Percentiles rank a stretch among this genome's conserved stretches.
These are phyloP conservation scores for Prunella strophiata DNA, from an alignment of 2,797 vertebrate species.

Conservation along the genomic window DNA sequence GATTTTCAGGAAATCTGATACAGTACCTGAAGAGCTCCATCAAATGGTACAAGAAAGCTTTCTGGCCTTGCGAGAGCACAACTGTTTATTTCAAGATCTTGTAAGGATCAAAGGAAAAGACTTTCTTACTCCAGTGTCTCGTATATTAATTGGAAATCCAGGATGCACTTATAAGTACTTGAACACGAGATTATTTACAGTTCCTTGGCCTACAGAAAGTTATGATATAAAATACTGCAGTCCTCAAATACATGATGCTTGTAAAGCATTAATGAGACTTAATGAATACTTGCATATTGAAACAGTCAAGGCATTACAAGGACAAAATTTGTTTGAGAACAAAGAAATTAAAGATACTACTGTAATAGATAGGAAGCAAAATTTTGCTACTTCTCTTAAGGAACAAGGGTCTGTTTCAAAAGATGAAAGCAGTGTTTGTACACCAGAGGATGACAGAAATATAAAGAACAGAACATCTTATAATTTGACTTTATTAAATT, in stretches of 20 bases:
- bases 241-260: conserved; percentile 84
- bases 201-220: conserved; percentile 89
- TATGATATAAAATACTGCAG: conserved; percentile 80
- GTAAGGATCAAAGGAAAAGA: conserved; percentile 92
- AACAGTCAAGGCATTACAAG: conserved; percentile 69
- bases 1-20: conserved; percentile 80
- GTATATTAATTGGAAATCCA: conserved; percentile 89
- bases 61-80: conserved; percentile 79
- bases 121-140: conserved; percentile 90
- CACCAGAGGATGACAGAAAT: neutral
- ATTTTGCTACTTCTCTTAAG: neutral
- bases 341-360: conserved; percentile 35
- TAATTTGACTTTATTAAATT: conserved; percentile 95
- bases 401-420: neutral
- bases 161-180: conserved; percentile 95
- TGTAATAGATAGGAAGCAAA: conserved; percentile 48
- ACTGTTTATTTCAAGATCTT: conserved; percentile 90
- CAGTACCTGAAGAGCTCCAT: conserved; percentile 84
- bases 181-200: conserved; percentile 93
- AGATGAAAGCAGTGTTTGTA: conserved; percentile 46
- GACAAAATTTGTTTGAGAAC: conserved; percentile 39
- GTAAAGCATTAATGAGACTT: conserved; percentile 89
- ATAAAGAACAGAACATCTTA: conserved; percentile 77
- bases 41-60: conserved; percentile 85
- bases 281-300: conserved; percentile 87